Percentiles rank a stretch among this genome's conserved stretches.
phyloP scores from a whole-genome alignment of 2,888 invertebrate genomes.

The Plebejus anna region DNA sequence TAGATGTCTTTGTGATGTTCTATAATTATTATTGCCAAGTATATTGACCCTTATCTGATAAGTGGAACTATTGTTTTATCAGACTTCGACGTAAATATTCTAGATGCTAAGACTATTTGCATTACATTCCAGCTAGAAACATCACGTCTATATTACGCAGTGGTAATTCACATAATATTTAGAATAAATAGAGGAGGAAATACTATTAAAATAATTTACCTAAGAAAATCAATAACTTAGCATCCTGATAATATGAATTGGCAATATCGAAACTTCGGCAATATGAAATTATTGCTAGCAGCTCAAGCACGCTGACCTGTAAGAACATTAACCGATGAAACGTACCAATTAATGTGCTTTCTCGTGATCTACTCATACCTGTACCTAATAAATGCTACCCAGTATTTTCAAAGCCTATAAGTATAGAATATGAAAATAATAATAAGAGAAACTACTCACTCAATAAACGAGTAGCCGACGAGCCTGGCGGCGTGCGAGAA shows the following conservation, averaged over 20 bases:
- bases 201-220: neutral
- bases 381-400: too few relatives aligned
- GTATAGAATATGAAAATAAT: too few relatives aligned
- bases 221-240: neutral
- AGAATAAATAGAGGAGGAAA: neutral
- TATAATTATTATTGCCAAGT: neutral
- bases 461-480: constrained; percentile 91
- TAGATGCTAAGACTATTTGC: constrained; percentile 14
- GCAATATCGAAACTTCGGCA: too few relatives aligned
- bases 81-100: constrained; percentile 31
- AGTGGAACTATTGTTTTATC: constrained; percentile 46
- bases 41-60: constrained; percentile 43
- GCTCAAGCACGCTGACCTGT: too few relatives aligned
- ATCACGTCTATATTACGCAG: neutral
- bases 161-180: neutral
- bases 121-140: constrained; percentile 15
- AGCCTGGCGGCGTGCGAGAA: constrained; percentile 90
- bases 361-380: too few relatives aligned
- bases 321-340: too few relatives aligned
- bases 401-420: too few relatives aligned
- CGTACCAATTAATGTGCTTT: too few relatives aligned
- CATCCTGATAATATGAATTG: too few relatives aligned
- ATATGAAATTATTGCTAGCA: too few relatives aligned
- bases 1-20: constrained; percentile 2
- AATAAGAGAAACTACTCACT: constrained; percentile 77